Percentiles rank a stretch among this genome's conserved stretches.
Conservation (phyloP, 1,140 invertebrate genomes). For the Helicoverpa zea region DNA sequence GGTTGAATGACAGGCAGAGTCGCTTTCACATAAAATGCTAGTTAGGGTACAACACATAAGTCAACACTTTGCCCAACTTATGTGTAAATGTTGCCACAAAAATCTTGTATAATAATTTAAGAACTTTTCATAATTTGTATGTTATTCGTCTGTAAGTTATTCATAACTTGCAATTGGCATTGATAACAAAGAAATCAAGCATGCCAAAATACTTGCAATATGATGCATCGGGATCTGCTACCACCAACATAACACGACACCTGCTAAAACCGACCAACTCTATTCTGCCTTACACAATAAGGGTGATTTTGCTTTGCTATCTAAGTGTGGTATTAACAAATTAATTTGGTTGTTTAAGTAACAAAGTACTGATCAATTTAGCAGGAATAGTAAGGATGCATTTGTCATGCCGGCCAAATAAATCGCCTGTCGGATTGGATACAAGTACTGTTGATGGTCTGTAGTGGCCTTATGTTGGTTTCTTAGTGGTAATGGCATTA, state of each 20-base stretch:
- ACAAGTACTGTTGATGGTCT: conserved; percentile 48
- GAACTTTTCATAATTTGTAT: too few relatives aligned
- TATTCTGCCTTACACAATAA: background rate
- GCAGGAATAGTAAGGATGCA: conserved; percentile 36
- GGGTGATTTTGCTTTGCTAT: conserved; percentile 20
- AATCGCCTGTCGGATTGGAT: conserved; percentile 43
- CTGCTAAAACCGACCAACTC: background rate
- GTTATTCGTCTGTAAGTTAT: background rate
- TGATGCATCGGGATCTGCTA: conserved; percentile 25
- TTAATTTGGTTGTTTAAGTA: conserved; percentile 30
- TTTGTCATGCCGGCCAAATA: conserved; percentile 46
- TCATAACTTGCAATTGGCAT: conserved; percentile 26
- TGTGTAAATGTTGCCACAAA: too few relatives aligned
- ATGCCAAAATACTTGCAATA: conserved; percentile 39
- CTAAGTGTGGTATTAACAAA: background rate
- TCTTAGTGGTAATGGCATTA: conserved; percentile 13
- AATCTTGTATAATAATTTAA: too few relatives aligned
- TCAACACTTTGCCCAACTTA: too few relatives aligned
- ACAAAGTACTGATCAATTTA: conserved; percentile 47
- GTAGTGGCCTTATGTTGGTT: conserved; percentile 22
- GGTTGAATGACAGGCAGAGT: too few relatives aligned
- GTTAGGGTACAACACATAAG: too few relatives aligned
- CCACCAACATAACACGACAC: background rate
- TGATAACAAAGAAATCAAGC: conserved; percentile 44
- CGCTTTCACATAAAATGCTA: too few relatives aligned